Evolutionary conservation across 2,113 vertebrate genomes (phyloP), one percentile per base, ranked within the genome.

Genomic region (Phoxinus phoxinus): DNA sequence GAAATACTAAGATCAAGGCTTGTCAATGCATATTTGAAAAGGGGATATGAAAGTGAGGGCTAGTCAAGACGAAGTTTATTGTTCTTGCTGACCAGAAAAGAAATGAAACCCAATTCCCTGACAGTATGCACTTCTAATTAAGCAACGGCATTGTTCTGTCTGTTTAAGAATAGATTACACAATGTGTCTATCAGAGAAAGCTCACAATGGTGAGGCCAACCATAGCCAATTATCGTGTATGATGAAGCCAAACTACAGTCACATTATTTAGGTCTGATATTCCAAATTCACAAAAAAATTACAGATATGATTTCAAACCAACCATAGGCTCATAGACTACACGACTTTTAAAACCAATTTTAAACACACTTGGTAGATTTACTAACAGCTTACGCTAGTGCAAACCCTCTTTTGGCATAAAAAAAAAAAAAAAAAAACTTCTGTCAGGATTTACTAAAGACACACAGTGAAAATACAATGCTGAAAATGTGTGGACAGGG

Each of bases 1-100:
- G 67, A 84, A 87, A 84, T 35, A 80, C 69, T 79, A 53, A 71
- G 73, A 79, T 86, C 74, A 67, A 83, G 69, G 78, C 53, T 80
- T 63, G 77, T 51, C 77, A 69, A 81, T 72, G 37, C 44, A 82
- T 61, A 84, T 74, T 59, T 59, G 56, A 84, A 84, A 74, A 67
- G n/a, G 74, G 48, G 71, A 51, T 61, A 76, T 71, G 48, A 58
- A 77, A 84, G 61, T 79, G 51, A 86, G 5, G 17, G 25, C 25
- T 19, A 17, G 21, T 2, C 32, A 73, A 19, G 19, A 72, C 0
- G 1, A 72, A 72, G 21, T 25, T 25, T 48, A 7, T 48, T 46
- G 2, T 46, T 13, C 9, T 48, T 74, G 37, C 72, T 74, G 67
- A 37, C 72, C 41, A 74, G 41, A 19, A 7, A 69, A 21, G 30